Conservation (phyloP, 2,888 invertebrate genomes). For the Nipponacmea schrenckii region DNA sequence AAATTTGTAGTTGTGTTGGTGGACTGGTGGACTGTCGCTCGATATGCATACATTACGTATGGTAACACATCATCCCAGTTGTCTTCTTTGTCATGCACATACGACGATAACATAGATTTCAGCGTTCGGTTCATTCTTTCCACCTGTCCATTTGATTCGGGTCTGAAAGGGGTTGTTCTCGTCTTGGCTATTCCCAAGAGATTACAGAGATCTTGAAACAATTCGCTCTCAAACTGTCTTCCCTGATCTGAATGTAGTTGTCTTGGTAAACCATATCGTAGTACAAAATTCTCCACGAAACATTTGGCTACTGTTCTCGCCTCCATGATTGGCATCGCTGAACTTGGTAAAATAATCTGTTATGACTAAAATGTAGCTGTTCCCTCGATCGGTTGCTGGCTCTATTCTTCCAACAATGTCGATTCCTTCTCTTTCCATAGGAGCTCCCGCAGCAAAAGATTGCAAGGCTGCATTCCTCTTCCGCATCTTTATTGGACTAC, state of each 20-base stretch:
- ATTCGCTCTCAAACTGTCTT: constrained; percentile 25
- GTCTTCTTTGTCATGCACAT: constrained; percentile 21
- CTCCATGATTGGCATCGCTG: constrained; percentile 30
- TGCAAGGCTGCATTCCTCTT: background rate
- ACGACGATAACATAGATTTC: constrained; percentile 24
- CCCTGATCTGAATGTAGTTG: constrained; percentile 30
- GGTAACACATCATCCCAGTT: constrained; percentile 31
- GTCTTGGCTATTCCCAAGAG: constrained; percentile 31
- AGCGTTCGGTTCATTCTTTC: constrained; percentile 32
- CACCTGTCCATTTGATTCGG: constrained; percentile 31
- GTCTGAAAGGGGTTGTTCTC: too few species aligned
- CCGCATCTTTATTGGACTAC: background rate
- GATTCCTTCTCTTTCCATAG: constrained; percentile 28
- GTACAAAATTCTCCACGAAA: constrained; percentile 22
- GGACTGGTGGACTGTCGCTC: constrained; percentile 22
- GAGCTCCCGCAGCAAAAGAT: constrained; percentile 12
- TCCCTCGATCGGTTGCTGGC: constrained; percentile 24
- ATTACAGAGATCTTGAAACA: constrained; percentile 26
- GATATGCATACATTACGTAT: constrained; percentile 25
- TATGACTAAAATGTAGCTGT: constrained; percentile 29
- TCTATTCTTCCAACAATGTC: constrained; percentile 25
- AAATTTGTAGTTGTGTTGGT: constrained; percentile 22
- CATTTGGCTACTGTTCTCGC: constrained; percentile 28
- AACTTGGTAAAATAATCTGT: constrained; percentile 35
- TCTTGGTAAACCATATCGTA: constrained; percentile 28